Evolutionary conservation across 2,113 vertebrate species (phyloP).

Genomic region (Anhinga anhinga): DNA sequence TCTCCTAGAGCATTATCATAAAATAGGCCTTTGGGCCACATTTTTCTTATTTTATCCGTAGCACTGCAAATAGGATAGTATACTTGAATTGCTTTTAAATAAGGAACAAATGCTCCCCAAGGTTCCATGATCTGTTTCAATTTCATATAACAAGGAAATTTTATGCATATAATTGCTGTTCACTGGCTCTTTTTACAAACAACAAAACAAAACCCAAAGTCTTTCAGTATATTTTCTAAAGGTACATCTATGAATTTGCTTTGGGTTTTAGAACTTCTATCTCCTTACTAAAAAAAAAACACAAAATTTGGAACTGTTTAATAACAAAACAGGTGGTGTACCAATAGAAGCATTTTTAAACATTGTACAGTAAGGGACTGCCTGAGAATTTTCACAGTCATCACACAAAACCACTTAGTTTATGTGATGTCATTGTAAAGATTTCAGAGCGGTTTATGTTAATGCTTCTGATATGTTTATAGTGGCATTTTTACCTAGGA

Average conservation of each 20-base stretch:
- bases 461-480: not conserved
- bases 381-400: not conserved
- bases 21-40: not conserved
- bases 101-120: not conserved
- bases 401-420: not conserved
- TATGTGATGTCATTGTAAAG: not conserved
- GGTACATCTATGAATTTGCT: not conserved
- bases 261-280: not conserved
- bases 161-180: not conserved
- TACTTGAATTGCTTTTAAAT: not conserved
- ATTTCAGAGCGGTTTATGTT: not conserved
- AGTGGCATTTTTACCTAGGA: not conserved
- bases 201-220: not conserved
- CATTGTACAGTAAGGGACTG: not conserved
- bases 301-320: not conserved
- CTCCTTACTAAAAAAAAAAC: not conserved
- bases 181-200: not conserved
- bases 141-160: not conserved
- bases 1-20: not conserved
- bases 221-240: not conserved
- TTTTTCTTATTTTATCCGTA: not conserved
- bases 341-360: not conserved
- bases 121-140: not conserved
- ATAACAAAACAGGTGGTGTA: not conserved
- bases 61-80: not conserved